Evolutionary conservation across 2,113 vertebrate genomes (phyloP), one percentile per base, ranked within the genome.

Genomic region (Antechinus flavipes): DNA sequence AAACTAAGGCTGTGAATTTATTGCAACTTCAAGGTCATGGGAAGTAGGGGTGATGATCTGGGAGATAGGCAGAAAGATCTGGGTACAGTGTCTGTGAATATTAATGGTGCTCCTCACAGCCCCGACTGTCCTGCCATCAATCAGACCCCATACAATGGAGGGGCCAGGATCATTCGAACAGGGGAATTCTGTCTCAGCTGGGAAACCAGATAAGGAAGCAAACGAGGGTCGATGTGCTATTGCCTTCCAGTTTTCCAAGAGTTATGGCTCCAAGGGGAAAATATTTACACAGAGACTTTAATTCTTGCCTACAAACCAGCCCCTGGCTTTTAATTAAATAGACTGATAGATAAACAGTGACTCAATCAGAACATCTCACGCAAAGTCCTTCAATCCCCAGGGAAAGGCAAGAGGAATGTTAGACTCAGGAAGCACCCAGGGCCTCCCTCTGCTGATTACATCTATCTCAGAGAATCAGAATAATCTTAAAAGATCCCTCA

Each of bases 361-460:
- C 68, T 84, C 68, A 84, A 84, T 84, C 68, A 84, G 68, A 84
- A 84, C 68, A 42, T 84, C 68, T 84, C 68, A 84, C n/a, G 14
- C n/a, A 84, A 84, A 52, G 52, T 47, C 54, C 26, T n/a, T 76
- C 50, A 22, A 25, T 2, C 42, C 92, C 56, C 55, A 23, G 19
- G 11, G 9, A 26, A n/a, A 30, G 11, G 54, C 2, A 22, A n/a
- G 24, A 12, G 16, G 16, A 27, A 49, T 9, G 23, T 49, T 52
- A 3, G 7, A 0, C 1, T 76, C 35, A 47, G 26, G 52, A 4
- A 0, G 27, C 91, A 53, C 35, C 52, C 22, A 0, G 6, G 0
- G n/a, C 6, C 7, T 54, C 24, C 68, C n/a, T 84, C 68, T 42
- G n/a, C 35, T 42, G 19, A 84, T 84, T 42, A 42, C n/a, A 42